Conservation (phyloP, 2,888 invertebrate genomes). For the Girardia tigrina region DNA sequence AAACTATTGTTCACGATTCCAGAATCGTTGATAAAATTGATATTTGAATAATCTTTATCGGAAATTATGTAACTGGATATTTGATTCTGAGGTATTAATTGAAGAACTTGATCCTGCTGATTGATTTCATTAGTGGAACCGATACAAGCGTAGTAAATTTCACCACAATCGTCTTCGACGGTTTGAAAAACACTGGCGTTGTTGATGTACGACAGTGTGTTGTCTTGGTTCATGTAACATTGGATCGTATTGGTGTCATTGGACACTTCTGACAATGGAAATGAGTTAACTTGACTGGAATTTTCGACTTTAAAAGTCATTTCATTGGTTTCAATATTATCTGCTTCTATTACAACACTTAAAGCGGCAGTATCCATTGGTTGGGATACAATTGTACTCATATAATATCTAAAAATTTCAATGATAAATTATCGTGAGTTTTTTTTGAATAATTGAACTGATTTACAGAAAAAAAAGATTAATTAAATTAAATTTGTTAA, state of each 20-base stretch:
- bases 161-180: neutral
- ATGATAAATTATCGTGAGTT: too few species aligned
- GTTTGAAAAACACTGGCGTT: slow-evolving; percentile 8
- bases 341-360: neutral
- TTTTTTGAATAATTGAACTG: too few species aligned
- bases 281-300: neutral
- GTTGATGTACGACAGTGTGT: neutral
- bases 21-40: neutral
- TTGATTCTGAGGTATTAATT: slow-evolving; percentile 1
- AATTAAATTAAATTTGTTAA: neutral
- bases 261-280: neutral
- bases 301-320: neutral
- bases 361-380: neutral
- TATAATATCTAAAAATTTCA: neutral
- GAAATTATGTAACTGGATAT: slow-evolving; percentile 2
- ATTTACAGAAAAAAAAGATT: too few species aligned
- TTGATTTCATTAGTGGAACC: neutral
- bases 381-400: neutral
- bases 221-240: neutral
- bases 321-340: neutral
- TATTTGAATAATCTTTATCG: neutral
- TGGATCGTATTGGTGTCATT: neutral
- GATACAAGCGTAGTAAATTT: neutral
- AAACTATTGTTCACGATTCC: neutral
- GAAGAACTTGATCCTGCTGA: neutral